Percentiles rank a stretch among this genome's conserved stretches.
Evolutionary conservation across 2,888 invertebrate genomes (phyloP).

Genomic region (Euzophera pinguis): DNA sequence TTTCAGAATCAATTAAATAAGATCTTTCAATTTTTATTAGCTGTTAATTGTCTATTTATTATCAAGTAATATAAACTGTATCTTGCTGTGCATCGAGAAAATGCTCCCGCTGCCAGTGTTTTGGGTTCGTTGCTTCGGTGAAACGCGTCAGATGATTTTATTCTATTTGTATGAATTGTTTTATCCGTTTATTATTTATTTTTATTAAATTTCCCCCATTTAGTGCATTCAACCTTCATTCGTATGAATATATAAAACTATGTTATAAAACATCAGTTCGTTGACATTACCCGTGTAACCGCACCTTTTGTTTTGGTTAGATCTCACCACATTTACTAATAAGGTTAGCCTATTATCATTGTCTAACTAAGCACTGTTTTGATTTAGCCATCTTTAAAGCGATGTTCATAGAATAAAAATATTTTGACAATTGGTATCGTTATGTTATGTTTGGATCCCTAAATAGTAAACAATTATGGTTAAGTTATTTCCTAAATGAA

Average conservation of each 20-base stretch:
- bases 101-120: too few species aligned
- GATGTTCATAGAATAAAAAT: slow-evolving; percentile 45
- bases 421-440: slow-evolving; percentile 40
- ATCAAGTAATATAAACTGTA: too few species aligned
- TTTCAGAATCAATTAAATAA: too few species aligned
- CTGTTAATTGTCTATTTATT: too few species aligned
- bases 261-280: slow-evolving; percentile 1
- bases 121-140: too few species aligned
- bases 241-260: neutral
- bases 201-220: too few species aligned
- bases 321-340: slow-evolving; percentile 60
- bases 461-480: neutral
- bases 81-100: too few species aligned
- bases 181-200: too few species aligned
- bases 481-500: neutral
- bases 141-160: too few species aligned
- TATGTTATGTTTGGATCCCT: neutral
- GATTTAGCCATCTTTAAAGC: slow-evolving; percentile 41
- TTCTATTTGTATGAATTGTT: too few species aligned
- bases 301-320: slow-evolving; percentile 47
- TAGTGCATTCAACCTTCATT: too few species aligned
- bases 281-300: slow-evolving; percentile 43
- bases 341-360: slow-evolving; percentile 48
- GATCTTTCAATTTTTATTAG: too few species aligned
- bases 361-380: slow-evolving; percentile 45